Percentiles rank a stretch among this genome's conserved stretches.
phyloP scores from a whole-genome alignment of 23 tunicate genomes.

The Clavelina lepadiformis region DNA sequence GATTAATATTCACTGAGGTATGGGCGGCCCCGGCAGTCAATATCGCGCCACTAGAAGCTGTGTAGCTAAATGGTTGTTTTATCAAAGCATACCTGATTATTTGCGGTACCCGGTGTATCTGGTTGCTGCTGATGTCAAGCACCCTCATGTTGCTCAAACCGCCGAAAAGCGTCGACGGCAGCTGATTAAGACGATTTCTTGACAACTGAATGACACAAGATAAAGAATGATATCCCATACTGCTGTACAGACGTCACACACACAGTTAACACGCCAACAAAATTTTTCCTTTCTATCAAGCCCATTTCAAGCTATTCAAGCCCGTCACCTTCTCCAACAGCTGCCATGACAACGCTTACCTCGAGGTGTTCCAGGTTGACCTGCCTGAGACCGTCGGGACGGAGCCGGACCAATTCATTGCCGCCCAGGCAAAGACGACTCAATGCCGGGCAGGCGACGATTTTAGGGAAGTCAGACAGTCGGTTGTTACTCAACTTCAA shows the following conservation, averaged over 20 bases:
- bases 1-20: too few relatives aligned
- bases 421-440: slow-evolving; percentile 34
- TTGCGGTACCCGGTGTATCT: slow-evolving; percentile 32
- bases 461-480: slow-evolving; percentile 42
- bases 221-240: too few relatives aligned
- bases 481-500: slow-evolving; percentile 52
- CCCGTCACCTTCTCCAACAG: too few relatives aligned
- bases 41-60: background rate
- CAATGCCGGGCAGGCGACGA: slow-evolving; percentile 31
- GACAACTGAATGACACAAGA: too few relatives aligned
- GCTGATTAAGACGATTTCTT: slow-evolving; percentile 37
- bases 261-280: too few relatives aligned
- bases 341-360: too few relatives aligned
- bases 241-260: too few relatives aligned
- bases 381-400: slow-evolving; percentile 15
- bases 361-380: slow-evolving; percentile 52
- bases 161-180: slow-evolving; percentile 40
- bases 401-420: slow-evolving; percentile 40
- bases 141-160: slow-evolving; percentile 30
- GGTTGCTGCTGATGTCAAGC: slow-evolving; percentile 65
- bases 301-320: too few relatives aligned
- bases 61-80: background rate
- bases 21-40: too few relatives aligned
- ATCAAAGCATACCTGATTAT: slow-evolving; percentile 44
- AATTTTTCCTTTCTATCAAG: too few relatives aligned